Conservation (phyloP, 2,113 vertebrate genomes). For the Antechinus flavipes region DNA sequence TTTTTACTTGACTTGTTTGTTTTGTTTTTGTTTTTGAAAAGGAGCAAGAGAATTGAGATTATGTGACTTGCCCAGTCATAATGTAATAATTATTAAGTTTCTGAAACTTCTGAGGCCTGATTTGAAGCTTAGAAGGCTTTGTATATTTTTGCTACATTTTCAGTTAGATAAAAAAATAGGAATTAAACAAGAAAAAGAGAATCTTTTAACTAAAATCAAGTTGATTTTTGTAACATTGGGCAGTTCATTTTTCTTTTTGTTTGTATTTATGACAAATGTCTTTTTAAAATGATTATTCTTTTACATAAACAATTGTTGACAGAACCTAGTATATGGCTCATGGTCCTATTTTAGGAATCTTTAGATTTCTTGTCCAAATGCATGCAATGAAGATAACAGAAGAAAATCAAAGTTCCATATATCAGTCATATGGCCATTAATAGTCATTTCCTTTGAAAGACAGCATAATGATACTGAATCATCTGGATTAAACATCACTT, state of each 20-base stretch:
- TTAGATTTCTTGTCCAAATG: neutral
- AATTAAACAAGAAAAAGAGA: neutral
- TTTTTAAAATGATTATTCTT: neutral
- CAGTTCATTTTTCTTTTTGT: neutral
- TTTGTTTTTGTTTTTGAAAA: too few relatives aligned
- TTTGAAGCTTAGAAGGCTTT: neutral
- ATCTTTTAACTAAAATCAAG: neutral
- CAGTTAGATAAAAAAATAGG: neutral
- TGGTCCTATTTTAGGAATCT: neutral
- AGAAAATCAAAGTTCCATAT: neutral
- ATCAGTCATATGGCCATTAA: neutral
- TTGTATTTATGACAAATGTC: conserved; percentile 15
- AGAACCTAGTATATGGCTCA: neutral
- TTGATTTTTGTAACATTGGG: conserved; percentile 10
- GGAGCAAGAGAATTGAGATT: too few relatives aligned
- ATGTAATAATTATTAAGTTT: too few relatives aligned
- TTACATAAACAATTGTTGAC: neutral
- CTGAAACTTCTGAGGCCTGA: too few relatives aligned
- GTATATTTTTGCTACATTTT: neutral
- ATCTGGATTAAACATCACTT: conserved; percentile 13
- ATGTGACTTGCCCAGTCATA: too few relatives aligned
- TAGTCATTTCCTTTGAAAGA: conserved; percentile 10
- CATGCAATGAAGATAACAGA: neutral
- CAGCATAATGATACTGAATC: neutral
- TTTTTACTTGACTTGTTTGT: neutral